Evolutionary conservation across 2,888 invertebrate species (phyloP).

Genomic region (Drosophila meridionalis): DNA sequence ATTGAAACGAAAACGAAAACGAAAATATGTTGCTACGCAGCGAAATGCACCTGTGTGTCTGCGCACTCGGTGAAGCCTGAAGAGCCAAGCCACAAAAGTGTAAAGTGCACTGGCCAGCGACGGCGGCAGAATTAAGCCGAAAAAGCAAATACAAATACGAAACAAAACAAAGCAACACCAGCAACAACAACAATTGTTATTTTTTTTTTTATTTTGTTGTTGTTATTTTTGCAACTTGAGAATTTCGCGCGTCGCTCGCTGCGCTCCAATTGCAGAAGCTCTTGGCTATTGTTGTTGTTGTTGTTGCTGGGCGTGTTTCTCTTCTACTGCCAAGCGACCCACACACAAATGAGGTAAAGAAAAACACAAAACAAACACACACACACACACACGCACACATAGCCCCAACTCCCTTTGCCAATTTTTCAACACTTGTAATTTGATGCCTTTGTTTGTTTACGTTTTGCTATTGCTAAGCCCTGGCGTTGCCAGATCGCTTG

Average conservation of each 20-base stretch:
- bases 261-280: constrained; percentile 65
- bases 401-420: constrained; percentile 7
- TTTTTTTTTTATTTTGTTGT: neutral
- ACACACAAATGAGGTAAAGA: constrained; percentile 76
- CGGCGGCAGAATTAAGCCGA: constrained; percentile 12
- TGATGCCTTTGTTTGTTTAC: constrained; percentile 36
- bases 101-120: constrained; percentile 68
- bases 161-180: constrained; percentile 24
- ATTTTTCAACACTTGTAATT: constrained; percentile 55
- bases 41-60: constrained; percentile 57
- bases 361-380: constrained; percentile 14
- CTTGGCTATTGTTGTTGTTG: constrained; percentile 28
- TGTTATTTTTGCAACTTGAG: constrained; percentile 51
- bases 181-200: neutral
- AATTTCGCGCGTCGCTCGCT: constrained; percentile 57
- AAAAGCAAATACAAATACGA: constrained; percentile 28
- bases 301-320: constrained; percentile 28
- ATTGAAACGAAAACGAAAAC: constrained; percentile 2
- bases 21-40: constrained; percentile 21
- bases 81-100: constrained; percentile 78
- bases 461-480: constrained; percentile 11
- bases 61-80: constrained; percentile 63
- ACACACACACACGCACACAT: constrained; percentile 7
- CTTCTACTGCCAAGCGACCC: constrained; percentile 59
- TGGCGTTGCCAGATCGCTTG: constrained; percentile 16